phyloP scores from a whole-genome alignment of 2,113 vertebrate species.

The Alaudala cheleensis region DNA sequence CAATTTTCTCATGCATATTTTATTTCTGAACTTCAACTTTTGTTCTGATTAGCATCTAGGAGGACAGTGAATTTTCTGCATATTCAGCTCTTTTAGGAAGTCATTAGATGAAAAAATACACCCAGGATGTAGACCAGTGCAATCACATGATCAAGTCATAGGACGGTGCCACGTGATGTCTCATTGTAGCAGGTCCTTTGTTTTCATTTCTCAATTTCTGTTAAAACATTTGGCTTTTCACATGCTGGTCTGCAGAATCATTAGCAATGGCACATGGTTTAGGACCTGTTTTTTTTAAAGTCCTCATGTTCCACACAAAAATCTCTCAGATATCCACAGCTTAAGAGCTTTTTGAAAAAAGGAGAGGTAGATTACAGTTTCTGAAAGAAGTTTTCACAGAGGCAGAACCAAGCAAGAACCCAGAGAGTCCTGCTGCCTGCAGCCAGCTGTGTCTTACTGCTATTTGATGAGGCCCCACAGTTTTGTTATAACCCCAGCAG shows the following conservation, averaged over 20 bases:
- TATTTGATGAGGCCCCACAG: not conserved
- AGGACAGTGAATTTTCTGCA: not conserved
- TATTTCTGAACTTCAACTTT: not conserved
- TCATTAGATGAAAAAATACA: not conserved
- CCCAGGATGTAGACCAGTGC: not conserved
- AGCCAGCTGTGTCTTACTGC: not conserved
- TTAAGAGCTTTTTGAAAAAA: not conserved
- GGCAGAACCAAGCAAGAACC: not conserved
- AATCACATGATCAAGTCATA: not conserved
- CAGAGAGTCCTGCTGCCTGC: rapidly evolving
- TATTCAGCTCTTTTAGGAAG: not conserved
- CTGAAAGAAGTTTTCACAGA: not conserved
- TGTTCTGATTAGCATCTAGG: not conserved
- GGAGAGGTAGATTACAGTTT: not conserved
- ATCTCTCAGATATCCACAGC: not conserved
- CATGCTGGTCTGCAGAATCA: not conserved
- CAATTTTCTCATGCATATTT: not conserved
- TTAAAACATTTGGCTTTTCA: not conserved
- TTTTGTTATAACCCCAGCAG: not conserved
- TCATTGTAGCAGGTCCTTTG: not conserved
- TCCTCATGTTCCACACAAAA: not conserved
- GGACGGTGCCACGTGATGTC: not conserved
- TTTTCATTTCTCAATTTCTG: not conserved
- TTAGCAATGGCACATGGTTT: not conserved
- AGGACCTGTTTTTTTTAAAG: not conserved